Conservation (phyloP, 1,140 invertebrate species). For the Teleogryllus occipitalis region DNA sequence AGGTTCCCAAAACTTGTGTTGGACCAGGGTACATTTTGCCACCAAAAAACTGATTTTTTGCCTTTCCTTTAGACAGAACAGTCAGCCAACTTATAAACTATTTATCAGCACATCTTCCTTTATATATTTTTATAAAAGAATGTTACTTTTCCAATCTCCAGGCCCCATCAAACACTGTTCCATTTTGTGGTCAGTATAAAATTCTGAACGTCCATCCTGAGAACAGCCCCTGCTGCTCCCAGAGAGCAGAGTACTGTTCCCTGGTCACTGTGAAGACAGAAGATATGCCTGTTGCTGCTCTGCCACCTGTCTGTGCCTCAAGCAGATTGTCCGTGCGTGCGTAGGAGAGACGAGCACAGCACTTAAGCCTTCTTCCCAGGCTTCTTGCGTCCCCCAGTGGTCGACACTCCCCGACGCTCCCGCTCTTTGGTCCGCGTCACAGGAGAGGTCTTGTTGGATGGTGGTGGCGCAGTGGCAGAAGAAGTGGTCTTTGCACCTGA, state of each 20-base stretch:
- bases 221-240: conserved; percentile 12
- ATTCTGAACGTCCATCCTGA: conserved; percentile 8
- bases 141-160: conserved; percentile 6
- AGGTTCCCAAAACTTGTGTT: not conserved
- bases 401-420: conserved; percentile 1
- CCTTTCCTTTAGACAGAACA: not conserved
- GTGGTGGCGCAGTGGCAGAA: not conserved
- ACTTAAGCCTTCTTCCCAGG: conserved; percentile 19
- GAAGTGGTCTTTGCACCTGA: conserved; percentile 13
- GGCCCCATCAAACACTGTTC: conserved; percentile 9
- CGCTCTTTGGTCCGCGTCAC: conserved; percentile 10
- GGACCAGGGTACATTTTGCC: not conserved
- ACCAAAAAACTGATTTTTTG: not conserved
- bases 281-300: conserved; percentile 12
- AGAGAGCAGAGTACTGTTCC: conserved; percentile 16
- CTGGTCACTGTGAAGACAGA: conserved; percentile 13
- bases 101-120: not conserved
- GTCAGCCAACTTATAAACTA: not conserved
- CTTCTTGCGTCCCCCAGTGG: conserved; percentile 18
- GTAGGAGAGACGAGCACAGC: not conserved
- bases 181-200: conserved; percentile 15
- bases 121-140: not conserved
- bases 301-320: conserved; percentile 6
- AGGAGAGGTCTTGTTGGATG: conserved; percentile 14
- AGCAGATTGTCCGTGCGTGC: not conserved